A percentile compares a stretch with the other conserved stretches of the same genome.
phyloP scores from a whole-genome alignment of 2,888 invertebrate species.

The Coleophora deauratella region DNA sequence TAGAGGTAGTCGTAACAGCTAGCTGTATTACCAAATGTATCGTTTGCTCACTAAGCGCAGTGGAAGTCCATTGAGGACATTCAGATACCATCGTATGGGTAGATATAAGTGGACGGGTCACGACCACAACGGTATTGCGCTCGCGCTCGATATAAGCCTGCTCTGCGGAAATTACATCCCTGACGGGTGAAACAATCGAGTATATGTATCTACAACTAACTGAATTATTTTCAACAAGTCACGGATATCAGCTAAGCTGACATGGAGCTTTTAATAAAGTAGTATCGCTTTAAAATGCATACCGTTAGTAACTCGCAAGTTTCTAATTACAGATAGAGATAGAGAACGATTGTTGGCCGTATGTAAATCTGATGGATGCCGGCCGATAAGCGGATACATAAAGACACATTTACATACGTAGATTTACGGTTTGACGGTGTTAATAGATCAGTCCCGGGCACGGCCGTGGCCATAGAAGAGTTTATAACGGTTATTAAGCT shows the following conservation, averaged over 20 bases:
- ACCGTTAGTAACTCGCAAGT: constrained; percentile 55
- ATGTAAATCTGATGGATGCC: constrained; percentile 57
- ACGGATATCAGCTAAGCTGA: constrained; percentile 23
- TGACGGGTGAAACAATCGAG: constrained; percentile 8
- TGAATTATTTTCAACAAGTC: not conserved
- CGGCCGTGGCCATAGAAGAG: constrained; percentile 7
- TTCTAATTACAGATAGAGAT: constrained; percentile 63
- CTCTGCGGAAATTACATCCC: constrained; percentile 8
- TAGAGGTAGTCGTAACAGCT: constrained; percentile 5
- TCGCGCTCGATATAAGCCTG: constrained; percentile 5
- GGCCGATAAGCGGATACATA: constrained; percentile 35
- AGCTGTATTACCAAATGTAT: constrained; percentile 6
- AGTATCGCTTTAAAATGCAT: constrained; percentile 40
- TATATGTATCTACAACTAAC: no score
- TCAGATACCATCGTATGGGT: not conserved
- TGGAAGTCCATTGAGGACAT: constrained; percentile 6
- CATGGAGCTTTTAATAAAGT: constrained; percentile 28
- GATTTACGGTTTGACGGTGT: constrained; percentile 14
- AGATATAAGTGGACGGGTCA: constrained; percentile 9
- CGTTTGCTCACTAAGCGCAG: no score
- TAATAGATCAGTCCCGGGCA: constrained; percentile 10
- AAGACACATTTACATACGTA: constrained; percentile 21
- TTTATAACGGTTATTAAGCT: constrained; percentile 17
- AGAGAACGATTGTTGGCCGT: constrained; percentile 56
- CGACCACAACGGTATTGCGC: constrained; percentile 11